phyloP scores from a whole-genome alignment of 2,888 invertebrate genomes.

The Heliconius sara region DNA sequence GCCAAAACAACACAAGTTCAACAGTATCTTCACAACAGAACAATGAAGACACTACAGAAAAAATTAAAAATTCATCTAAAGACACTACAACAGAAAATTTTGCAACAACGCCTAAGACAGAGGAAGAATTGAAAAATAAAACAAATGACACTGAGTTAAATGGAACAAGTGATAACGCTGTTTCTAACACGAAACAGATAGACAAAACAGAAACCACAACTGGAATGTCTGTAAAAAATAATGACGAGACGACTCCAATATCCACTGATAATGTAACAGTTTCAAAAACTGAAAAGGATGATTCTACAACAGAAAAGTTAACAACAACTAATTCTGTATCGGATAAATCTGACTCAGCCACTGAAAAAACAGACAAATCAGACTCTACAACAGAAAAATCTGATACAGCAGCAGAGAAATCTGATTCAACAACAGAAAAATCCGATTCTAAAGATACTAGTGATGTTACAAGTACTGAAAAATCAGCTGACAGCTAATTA shows the following conservation, averaged over 20 bases:
- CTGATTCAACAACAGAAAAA: neutral
- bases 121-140: neutral
- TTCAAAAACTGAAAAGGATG: neutral
- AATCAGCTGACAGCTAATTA: constrained; percentile 13
- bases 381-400: neutral
- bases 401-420: neutral
- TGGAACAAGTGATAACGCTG: neutral
- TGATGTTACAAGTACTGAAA: constrained; percentile 16
- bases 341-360: neutral
- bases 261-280: constrained; percentile 2
- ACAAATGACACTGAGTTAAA: neutral
- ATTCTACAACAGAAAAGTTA: neutral
- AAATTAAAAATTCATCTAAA: neutral
- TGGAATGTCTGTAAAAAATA: neutral
- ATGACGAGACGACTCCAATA: neutral
- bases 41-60: neutral
- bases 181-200: neutral
- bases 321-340: neutral
- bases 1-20: neutral
- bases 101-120: neutral
- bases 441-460: constrained; percentile 9
- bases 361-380: neutral
- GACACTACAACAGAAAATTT: neutral
- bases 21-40: neutral
- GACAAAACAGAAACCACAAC: constrained; percentile 1